Percentiles rank a stretch among this genome's conserved stretches.
These are phyloP conservation scores for Dascillus cervinus DNA, from an alignment of 2,888 invertebrate species.

Conservation along the genomic window DNA sequence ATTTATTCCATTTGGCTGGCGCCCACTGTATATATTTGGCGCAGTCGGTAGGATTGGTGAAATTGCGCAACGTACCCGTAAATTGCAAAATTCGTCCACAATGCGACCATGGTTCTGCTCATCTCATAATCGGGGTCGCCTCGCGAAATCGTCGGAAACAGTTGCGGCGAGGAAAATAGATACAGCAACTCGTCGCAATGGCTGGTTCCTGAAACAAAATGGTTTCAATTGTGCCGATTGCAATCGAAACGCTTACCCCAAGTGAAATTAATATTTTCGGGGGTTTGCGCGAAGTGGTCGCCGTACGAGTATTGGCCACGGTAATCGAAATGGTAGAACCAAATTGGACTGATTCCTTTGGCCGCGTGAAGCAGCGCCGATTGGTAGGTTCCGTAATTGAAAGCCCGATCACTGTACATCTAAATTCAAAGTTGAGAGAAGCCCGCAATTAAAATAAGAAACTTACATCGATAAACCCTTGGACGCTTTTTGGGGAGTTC, in stretches of 20 bases:
- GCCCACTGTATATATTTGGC: no score
- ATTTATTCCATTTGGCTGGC: no score
- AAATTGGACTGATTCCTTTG: conserved; percentile 38
- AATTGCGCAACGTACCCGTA: conserved; percentile 40
- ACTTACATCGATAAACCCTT: conserved; percentile 32
- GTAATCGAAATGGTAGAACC: conserved; percentile 45
- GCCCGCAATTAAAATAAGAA: conserved; percentile 1
- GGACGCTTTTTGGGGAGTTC: conserved; percentile 20
- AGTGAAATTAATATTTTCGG: conserved; percentile 25
- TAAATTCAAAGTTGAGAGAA: conserved; percentile 21
- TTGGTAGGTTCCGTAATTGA: conserved; percentile 43
- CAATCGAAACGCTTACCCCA: conserved; percentile 25
- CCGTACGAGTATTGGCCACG: conserved; percentile 41
- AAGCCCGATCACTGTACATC: conserved; percentile 46
- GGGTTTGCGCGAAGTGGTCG: conserved; percentile 37
- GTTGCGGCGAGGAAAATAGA: conserved; percentile 41
- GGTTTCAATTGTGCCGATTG: not conserved
- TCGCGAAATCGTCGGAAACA: conserved; percentile 38
- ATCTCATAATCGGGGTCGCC: conserved; percentile 35
- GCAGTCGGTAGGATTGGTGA: no score
- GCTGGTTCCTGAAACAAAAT: conserved; percentile 32
- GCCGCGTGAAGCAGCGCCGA: conserved; percentile 29
- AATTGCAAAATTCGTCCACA: conserved; percentile 46
- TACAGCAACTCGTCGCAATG: conserved; percentile 51
- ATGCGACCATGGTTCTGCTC: conserved; percentile 35